phyloP scores from a whole-genome alignment of 2,888 invertebrate species.

The Romanomermis culicivorax region DNA sequence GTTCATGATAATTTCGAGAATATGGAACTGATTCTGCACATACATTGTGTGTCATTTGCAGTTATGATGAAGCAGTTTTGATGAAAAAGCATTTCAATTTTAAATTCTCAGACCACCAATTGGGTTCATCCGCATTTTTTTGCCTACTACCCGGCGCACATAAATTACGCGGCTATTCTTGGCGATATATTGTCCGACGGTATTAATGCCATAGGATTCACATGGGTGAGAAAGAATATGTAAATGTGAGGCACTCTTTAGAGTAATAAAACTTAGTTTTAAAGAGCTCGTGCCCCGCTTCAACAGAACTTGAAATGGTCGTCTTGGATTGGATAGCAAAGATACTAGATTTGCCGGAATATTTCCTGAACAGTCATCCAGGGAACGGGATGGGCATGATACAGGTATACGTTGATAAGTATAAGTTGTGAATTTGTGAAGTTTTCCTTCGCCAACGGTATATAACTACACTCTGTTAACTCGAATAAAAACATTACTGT shows the following conservation, averaged over 20 bases:
- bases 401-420: conserved; percentile 12
- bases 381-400: conserved; percentile 26
- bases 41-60: neutral
- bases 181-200: conserved; percentile 7
- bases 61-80: no score
- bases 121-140: conserved; percentile 9
- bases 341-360: conserved; percentile 27
- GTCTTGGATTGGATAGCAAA: conserved; percentile 35
- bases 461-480: no score
- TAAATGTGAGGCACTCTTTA: neutral
- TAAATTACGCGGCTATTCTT: conserved; percentile 1
- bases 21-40: neutral
- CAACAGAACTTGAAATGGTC: conserved; percentile 34
- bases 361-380: conserved; percentile 18
- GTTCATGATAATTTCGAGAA: no score
- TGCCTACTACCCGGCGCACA: conserved; percentile 5
- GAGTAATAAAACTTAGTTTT: neutral
- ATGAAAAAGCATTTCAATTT: neutral
- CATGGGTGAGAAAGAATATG: conserved; percentile 3
- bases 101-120: conserved; percentile 9
- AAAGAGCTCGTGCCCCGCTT: conserved; percentile 32
- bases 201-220: conserved; percentile 5
- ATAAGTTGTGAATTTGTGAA: no score
- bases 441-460: no score
- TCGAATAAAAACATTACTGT: no score